Evolutionary conservation across 2,113 vertebrate species (phyloP), one percentile per base, ranked within the genome.

Genomic region (Jaculus jaculus): DNA sequence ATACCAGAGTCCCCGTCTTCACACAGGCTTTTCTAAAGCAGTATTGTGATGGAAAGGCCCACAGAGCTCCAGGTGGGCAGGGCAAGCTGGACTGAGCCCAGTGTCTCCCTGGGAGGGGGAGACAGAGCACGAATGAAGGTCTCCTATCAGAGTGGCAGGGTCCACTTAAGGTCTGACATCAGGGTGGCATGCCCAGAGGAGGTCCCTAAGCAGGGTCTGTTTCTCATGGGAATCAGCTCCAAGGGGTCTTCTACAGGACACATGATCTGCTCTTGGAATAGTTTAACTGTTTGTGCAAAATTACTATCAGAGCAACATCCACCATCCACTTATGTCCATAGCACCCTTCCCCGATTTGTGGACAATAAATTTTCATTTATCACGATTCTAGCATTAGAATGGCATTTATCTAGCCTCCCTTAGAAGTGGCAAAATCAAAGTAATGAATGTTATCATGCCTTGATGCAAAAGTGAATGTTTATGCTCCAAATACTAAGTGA

Each of bases 11-110:
- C 58, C 18, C 94, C 83, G 73, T 84, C 90, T 94, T 96, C 94
- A 86, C 85, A 83, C 92, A 88, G 95, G 90, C 93, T 94, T 97
- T 96, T 97, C 97, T 97, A 96, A 96, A 96, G 97, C 96, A 69
- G 82, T 93, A 96, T 96, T 97, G 97, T 96, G 87, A 92, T 85
- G 30, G 72, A 94, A 94, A 94, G 85, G 80, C 92, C 93, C 87
- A 65, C 88, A 72, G 89, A 91, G 84, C 82, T 93, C 97, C 96
- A 97, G 97, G 96, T 96, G 96, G 96, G 93, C 73, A 92, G 82
- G 94, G 90, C 88, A 63, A 74, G 26, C 95, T 96, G 96, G 96
- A 95, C 75, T 34, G 94, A 92, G 82, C 77, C 93, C 94, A 96
- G 81, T 79, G 82, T 92, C 86, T 94, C 86, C 61, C 58, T 84